Evolutionary conservation across 2,113 vertebrate species (phyloP), one percentile per base, ranked within the genome.

Genomic region (Psephotus haematonotus): DNA sequence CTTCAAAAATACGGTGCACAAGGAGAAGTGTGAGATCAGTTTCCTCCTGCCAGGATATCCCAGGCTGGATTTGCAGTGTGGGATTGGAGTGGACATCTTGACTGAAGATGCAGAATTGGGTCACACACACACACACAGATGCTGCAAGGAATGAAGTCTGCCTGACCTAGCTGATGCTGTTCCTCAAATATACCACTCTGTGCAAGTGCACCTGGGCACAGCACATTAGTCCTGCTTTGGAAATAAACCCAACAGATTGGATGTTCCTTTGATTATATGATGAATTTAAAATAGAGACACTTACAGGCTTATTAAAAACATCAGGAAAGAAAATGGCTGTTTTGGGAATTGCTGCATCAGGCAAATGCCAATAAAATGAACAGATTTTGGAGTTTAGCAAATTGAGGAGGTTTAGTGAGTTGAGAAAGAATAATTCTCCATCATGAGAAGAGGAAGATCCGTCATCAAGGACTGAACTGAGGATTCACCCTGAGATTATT

Each of bases 1-100:
- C 60, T 92, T 96, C 25, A 92, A 94, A 94, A 94, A 88, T 78
- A 74, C 10, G 62, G 64, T 83, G 39, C 44, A 88, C 27, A 55
- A 75, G 65, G 44, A 83, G 27, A 85, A 72, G 63, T 49, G 84
- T 9, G 28, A 94, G 83, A 92, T 84, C 52, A 35, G 74, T 65
- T 92, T 91, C n/a, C 74, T 75, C 33, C 74, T 92, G 77, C 65
- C 83, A 91, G 77, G 84, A 82, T 8, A 76, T 25, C 13, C 49
- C 59, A 67, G 78, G 53, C 52, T 74, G 74, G 72, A 75, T 81
- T 57, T 78, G 35, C 46, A 82, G 62, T 11, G 0, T 62, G 75
- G 29, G 78, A 82, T 33, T 72, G 27, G 57, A 90, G 80, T 75
- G 86, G 86, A 84, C 76, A 78, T 77, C 63, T 59, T 82, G 71